Percentiles rank a stretch among this genome's conserved stretches.
Conservation (phyloP, 2,113 vertebrate species). For the Eptatretus burgeri region DNA sequence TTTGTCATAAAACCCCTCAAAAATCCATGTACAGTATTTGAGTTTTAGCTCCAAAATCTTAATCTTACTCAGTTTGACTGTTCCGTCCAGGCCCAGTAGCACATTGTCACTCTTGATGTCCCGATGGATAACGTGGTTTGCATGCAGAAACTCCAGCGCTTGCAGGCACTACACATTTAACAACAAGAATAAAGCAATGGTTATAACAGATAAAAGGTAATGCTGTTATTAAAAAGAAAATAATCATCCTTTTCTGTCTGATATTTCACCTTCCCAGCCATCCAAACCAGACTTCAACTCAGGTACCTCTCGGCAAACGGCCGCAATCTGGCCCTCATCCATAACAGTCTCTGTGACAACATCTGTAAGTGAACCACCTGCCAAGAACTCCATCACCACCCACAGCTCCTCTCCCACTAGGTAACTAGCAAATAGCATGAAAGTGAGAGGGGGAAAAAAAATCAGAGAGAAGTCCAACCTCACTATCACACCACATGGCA, state of each 20-base stretch:
- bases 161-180: slow-evolving; percentile 42
- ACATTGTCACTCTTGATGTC: slow-evolving; percentile 99
- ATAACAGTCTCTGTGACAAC: slow-evolving; percentile 96
- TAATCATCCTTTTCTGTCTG: no score
- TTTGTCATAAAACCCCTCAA: no score
- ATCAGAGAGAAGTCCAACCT: no score
- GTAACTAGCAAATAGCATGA: slow-evolving; percentile 24
- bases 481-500: no score
- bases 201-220: no score
- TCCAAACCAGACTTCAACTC: no score
- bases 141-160: slow-evolving; percentile 82
- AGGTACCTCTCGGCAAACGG: slow-evolving; percentile 74
- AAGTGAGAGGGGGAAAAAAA: no score
- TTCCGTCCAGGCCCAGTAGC: slow-evolving; percentile 80
- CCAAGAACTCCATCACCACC: slow-evolving; percentile 97
- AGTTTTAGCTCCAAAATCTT: background rate
- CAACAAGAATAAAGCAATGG: no score
- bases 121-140: slow-evolving; percentile 80
- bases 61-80: slow-evolving; percentile 70
- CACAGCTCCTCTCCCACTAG: slow-evolving; percentile 88
- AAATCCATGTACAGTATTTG: no score
- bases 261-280: no score
- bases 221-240: no score
- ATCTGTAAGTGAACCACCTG: slow-evolving; percentile 76
- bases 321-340: slow-evolving; percentile 96